Conservation (phyloP, 2,888 invertebrate genomes). For the Embidobia sp. region DNA sequence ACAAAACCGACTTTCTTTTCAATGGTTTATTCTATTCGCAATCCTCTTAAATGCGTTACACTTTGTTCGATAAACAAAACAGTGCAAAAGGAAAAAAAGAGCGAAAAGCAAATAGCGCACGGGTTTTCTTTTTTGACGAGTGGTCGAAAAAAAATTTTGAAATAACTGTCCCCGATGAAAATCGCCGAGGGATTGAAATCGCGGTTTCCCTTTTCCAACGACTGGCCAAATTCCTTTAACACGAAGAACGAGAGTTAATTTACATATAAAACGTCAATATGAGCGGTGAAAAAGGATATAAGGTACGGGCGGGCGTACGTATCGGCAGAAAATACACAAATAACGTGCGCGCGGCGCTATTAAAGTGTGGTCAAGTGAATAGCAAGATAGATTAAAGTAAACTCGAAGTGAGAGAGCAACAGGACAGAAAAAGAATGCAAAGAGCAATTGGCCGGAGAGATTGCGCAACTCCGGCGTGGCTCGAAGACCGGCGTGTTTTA, state of each 20-base stretch:
- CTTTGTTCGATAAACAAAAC: conserved; percentile 10
- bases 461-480: conserved; percentile 49
- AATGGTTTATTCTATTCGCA: conserved; percentile 5
- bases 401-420: conserved; percentile 50
- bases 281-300: conserved; percentile 17
- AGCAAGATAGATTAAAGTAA: conserved; percentile 57
- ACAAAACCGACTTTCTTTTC: conserved; percentile 5
- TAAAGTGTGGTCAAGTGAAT: conserved; percentile 67
- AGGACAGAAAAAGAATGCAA: conserved; percentile 69
- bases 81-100: neutral
- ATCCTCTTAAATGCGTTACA: conserved; percentile 20
- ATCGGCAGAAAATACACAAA: conserved; percentile 32
- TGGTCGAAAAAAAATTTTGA: too few species aligned
- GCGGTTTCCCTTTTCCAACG: neutral
- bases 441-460: conserved; percentile 61
- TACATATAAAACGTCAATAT: conserved; percentile 26
- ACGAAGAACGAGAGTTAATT: conserved; percentile 18
- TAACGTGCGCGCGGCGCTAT: conserved; percentile 18
- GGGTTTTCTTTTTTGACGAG: neutral
- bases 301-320: conserved; percentile 43
- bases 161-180: too few species aligned
- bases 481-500: conserved; percentile 76
- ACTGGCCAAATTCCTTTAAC: neutral
- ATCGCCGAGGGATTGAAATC: too few species aligned
- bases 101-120: neutral